Evolutionary conservation across 1,140 invertebrate genomes (phyloP), one percentile per base, ranked within the genome.

Genomic region (Myzus persicae): DNA sequence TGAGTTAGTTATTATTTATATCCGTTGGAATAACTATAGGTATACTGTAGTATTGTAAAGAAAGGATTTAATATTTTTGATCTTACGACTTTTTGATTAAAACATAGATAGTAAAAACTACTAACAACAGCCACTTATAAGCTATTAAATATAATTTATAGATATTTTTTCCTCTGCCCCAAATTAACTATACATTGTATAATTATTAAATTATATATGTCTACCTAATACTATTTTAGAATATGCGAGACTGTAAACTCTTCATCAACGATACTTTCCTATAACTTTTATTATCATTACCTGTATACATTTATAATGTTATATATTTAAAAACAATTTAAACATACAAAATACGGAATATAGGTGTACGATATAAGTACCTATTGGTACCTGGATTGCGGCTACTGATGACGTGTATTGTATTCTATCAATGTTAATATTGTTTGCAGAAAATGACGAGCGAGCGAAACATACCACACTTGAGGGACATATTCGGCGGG

Each of bases 401-500:
- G 11, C 31, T n/a, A 24, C 36, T 18, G 14, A 76, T 18, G 14
- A 76, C 1, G 31, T 24, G 8, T 38, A 8, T 36, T 5, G 36
- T 76, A 76, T 22, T 24, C 2, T 38, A 42, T 31, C 3, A 46
- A 26, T 44, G 8, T 54, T 54, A n/a, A n/a, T n/a, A n/a, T n/a
- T 8, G 38, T 31, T 76, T 26, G 7, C 44, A 93, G 91, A 54
- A 38, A 6, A 92, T 93, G 95, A 96, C 96, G 59, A 96, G 96
- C 42, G 96, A 97, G 93, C 95, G 96, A 82, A 96, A 96, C 94
- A 97, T 97, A 94, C 97, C 97, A 40, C 96, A 97, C 94, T 95
- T 97, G 92, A 95, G 96, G 93, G 97, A 97, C 94, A 97, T 97
- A 94, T 97, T 97, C 94, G 96, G 96, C n/a, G 95, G 96, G 22